Percentiles rank a stretch among this genome's conserved stretches.
Evolutionary conservation across 2,888 invertebrate species (phyloP).

Genomic region (Oligia latruncula): DNA sequence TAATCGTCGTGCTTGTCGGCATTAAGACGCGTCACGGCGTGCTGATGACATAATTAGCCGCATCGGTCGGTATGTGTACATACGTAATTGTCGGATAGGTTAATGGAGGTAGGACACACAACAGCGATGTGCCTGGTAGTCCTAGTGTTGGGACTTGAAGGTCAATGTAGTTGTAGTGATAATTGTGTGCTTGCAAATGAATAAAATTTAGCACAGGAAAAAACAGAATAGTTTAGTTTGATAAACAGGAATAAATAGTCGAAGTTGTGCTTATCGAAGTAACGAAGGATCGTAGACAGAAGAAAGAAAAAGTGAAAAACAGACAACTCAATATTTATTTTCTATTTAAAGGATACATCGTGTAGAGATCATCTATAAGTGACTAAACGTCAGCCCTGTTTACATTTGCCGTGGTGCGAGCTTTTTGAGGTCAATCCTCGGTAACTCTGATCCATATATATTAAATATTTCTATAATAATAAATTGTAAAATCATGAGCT

Average conservation of each 20-base stretch:
- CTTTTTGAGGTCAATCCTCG: neutral
- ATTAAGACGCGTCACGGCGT: conserved; percentile 51
- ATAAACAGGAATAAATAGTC: neutral
- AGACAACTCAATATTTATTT: neutral
- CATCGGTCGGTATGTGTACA: conserved; percentile 57
- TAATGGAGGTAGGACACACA: conserved; percentile 49
- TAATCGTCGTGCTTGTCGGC: conserved; percentile 53
- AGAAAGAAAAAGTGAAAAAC: neutral
- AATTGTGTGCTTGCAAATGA: neutral
- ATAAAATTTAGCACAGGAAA: neutral
- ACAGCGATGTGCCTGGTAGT: conserved; percentile 1
- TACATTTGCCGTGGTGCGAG: neutral
- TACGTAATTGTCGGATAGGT: conserved; percentile 44
- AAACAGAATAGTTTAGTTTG: neutral
- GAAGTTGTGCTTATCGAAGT: neutral
- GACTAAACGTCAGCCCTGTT: neutral
- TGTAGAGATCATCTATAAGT: neutral
- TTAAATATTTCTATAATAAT: neutral
- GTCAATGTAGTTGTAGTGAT: neutral
- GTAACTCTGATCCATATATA: no score
- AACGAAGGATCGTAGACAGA: neutral
- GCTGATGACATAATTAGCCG: conserved; percentile 61
- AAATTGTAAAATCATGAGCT: neutral
- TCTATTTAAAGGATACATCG: neutral
- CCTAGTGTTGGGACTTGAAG: conserved; percentile 25